Evolutionary conservation across 2,888 invertebrate genomes (phyloP).

Genomic region (Glyphotaelius pellucidus): DNA sequence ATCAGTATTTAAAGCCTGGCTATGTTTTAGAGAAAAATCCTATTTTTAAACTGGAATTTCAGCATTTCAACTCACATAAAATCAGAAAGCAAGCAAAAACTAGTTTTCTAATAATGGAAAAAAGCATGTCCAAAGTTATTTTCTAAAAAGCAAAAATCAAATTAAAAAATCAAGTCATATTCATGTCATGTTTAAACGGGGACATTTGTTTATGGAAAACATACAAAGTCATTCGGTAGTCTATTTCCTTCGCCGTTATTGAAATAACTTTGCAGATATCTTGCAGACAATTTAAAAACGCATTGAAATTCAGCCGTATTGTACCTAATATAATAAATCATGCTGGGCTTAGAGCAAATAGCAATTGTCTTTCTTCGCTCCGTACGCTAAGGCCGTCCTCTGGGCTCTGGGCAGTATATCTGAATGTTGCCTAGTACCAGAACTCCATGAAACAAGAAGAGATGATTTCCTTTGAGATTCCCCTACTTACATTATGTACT

Average conservation of each 20-base stretch:
- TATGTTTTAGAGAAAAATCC: no score
- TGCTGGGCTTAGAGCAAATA: not conserved
- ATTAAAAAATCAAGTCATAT: no score
- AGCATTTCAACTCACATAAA: no score
- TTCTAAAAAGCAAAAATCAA: no score
- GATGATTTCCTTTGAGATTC: not conserved
- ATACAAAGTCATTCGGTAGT: not conserved
- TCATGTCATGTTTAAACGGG: no score
- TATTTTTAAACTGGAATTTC: no score
- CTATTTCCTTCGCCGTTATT: not conserved
- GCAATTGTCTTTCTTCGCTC: not conserved
- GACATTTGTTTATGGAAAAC: no score
- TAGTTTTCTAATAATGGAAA: no score
- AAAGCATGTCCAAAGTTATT: no score
- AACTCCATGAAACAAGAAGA: not conserved
- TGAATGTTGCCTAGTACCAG: not conserved
- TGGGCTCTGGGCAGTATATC: not conserved
- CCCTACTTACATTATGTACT: not conserved
- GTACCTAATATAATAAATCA: not conserved
- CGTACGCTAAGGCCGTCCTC: not conserved
- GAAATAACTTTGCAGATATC: not conserved
- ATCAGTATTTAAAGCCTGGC: no score
- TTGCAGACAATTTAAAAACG: not conserved
- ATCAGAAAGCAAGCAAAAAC: no score
- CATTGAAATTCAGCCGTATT: not conserved